Evolutionary conservation across 2,888 invertebrate species (phyloP).

Genomic region (Callyntrura sp.): DNA sequence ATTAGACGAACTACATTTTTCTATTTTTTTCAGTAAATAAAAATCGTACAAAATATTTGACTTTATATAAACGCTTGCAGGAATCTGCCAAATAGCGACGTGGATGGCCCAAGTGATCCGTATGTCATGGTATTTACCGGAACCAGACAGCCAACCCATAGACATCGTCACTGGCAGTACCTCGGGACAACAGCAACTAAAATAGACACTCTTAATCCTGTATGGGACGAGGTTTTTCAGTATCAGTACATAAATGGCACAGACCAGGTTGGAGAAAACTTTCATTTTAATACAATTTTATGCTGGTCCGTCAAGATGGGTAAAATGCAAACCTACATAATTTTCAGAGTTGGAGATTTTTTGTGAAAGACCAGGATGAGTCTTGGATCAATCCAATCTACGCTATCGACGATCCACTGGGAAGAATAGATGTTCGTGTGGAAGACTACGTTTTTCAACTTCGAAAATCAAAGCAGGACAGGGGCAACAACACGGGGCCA

Average conservation of each 20-base stretch:
- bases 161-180: conserved; percentile 51
- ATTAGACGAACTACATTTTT: neutral
- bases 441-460: conserved; percentile 48
- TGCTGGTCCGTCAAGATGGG: too few relatives aligned
- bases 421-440: conserved; percentile 43
- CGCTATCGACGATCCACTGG: conserved; percentile 65
- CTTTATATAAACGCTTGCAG: conserved; percentile 34
- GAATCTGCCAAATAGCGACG: conserved; percentile 67
- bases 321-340: too few relatives aligned
- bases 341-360: conserved; percentile 55
- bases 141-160: neutral
- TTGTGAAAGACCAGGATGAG: conserved; percentile 63
- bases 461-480: neutral
- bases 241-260: conserved; percentile 65
- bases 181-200: conserved; percentile 54
- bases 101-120: conserved; percentile 70
- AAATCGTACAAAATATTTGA: neutral
- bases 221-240: conserved; percentile 68
- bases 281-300: too few relatives aligned
- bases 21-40: neutral
- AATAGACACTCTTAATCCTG: conserved; percentile 66
- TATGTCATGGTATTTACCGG: conserved; percentile 68
- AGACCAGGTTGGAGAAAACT: conserved; percentile 49
- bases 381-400: conserved; percentile 32
- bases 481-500: neutral